Base-by-base conservation (phyloP, 2,113 vertebrate genomes). In the Dicerorhinus sumatrensis region DNA sequence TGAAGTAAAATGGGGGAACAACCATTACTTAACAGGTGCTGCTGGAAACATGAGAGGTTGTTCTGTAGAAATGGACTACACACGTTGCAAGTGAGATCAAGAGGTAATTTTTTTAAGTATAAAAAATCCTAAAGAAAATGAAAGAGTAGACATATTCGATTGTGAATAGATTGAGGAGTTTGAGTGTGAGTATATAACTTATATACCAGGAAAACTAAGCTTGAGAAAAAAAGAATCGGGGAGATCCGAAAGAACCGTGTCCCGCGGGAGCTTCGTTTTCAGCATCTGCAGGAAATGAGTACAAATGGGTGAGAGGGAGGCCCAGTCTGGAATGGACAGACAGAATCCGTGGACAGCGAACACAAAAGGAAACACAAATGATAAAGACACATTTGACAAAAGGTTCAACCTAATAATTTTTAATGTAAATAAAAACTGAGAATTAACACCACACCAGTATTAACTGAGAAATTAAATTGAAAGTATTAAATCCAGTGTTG, bases 81-180 rank as follows among this genome's bases (percentile, higher is more conserved):
- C 39, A 70, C 12, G 46, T 46, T 90, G 85, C 77, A 93, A 54
- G 18, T 62, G 33, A 95, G 65, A 62, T 42, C 54, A 75, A 79
- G 23, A 62, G 31, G 13, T 42, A n/a, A 48, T 23, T 79, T 63
- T 62, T 90, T 91, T 42, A 89, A 76, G 39, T 86, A 51, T 56
- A 56, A 95, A 97, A 91, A 60, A 16, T 77, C 42, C 33, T 7
- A 87, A 83, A 42, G 42, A 70, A 92, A 72, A 92, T 21, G 23
- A 76, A 94, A 75, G 18, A 86, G 39, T 80, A 51, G 70, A 54
- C 23, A 6, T 76, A 76, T 21, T 63, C 18, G 60, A 33, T 91
- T 76, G n/a, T 46, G 36, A 95, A 51, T 88, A 77, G 73, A 48
- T 63, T 89, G 16, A 86, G 46, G 63, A 60, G 10, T 89, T 92